Base-by-base conservation (phyloP, 2,888 invertebrate species). In the Herminia tarsipennalis region DNA sequence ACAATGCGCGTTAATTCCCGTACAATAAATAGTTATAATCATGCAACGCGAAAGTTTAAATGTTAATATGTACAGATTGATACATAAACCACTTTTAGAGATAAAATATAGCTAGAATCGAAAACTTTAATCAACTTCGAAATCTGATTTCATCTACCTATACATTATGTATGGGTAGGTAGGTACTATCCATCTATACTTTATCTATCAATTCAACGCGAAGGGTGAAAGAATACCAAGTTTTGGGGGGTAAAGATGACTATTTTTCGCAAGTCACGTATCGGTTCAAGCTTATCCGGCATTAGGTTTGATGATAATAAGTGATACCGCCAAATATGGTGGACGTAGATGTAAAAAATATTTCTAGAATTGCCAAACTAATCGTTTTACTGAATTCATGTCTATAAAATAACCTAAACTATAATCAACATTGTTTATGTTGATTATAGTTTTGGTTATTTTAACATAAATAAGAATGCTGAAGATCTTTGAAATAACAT, bases 251-350 rank as follows among this genome's bases (percentile, higher is more conserved):
- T 61, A 71, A 55, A 70, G 79, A 88, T 78, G 73, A 78, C 78
- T 86, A 87, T 88, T 89, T 88, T 88, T 86, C 86, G 76, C 83
- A 82, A 87, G 89, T 88, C 89, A 89, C 89, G 89, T 90, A 80
- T 75, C 77, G 70, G 76, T 73, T 75, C 72, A 70, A 76, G 84
- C 88, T 89, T 89, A 89, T 89, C 86, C 84, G 72, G 82, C 77
- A 79, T 88, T 82, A 85, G 83, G 83, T 83, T 87, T 84, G 87
- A 89, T 89, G 86, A 88, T 90, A 86, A 90, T 89, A 89, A 88
- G 87, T 86, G 87, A 86, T 88, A 86, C 84, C 79, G 62, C 79
- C 70, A 78, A 80, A 83, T 83, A 86, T 83, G 70, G 66, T 57
- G 37, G 28, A 30, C 75, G 36, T 30, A 21, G 72, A 76, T 45